Percentiles rank a stretch among this genome's conserved stretches.
These are phyloP conservation scores for Peromyscus californicus DNA, from an alignment of 2,113 vertebrate genomes.

Conservation along the genomic window DNA sequence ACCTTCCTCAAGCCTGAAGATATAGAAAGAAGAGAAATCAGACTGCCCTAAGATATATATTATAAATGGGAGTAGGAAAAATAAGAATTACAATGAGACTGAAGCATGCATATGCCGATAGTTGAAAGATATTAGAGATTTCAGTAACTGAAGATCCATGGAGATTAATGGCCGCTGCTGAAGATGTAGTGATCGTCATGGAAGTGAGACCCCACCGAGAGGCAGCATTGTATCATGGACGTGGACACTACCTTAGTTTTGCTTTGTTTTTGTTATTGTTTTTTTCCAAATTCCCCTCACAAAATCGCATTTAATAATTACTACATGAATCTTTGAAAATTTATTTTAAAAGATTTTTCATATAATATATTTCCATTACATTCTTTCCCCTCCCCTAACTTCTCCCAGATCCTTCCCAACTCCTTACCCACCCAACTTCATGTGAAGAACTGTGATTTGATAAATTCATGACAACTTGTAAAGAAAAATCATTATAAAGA, in stretches of 20 bases:
- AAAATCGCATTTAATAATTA: neutral
- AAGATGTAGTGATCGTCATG: neutral
- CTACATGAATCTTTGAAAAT: neutral
- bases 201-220: slow-evolving; percentile 54
- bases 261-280: too few species aligned
- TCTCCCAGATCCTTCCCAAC: neutral
- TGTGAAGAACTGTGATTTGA: neutral
- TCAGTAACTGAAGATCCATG: neutral
- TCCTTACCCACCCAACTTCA: neutral
- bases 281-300: neutral
- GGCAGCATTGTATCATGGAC: slow-evolving; percentile 60
- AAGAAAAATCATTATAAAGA: neutral
- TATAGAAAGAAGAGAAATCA: neutral
- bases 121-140: neutral
- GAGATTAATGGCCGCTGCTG: neutral
- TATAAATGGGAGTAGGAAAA: neutral
- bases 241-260: neutral
- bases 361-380: neutral
- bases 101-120: neutral
- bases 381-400: neutral
- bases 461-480: neutral
- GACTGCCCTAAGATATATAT: neutral
- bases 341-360: neutral
- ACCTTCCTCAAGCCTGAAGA: neutral
- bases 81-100: neutral